A percentile compares a stretch with the other conserved stretches of the same genome.
phyloP scores from a whole-genome alignment of 2,888 invertebrate genomes.

The Folsomia manolachei region DNA sequence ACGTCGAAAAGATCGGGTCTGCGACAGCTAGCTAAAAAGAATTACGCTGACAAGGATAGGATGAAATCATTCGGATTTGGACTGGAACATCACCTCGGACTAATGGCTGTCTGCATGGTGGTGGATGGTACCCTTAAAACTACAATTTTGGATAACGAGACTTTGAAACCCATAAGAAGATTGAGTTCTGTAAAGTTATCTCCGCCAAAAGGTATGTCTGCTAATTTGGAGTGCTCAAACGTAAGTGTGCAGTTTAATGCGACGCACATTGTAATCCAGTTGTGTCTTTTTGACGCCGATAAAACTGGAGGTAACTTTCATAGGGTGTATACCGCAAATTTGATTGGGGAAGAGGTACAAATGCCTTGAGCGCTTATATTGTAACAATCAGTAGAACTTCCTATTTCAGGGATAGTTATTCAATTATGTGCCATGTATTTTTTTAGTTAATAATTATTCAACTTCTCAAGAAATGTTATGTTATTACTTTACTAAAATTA shows the following conservation, averaged over 20 bases:
- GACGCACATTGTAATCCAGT: not conserved
- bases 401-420: too few relatives aligned
- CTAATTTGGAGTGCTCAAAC: not conserved
- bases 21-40: not conserved
- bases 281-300: not conserved
- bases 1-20: not conserved
- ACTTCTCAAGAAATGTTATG: too few relatives aligned
- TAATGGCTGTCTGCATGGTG: not conserved
- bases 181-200: not conserved
- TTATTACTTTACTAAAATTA: too few relatives aligned
- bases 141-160: not conserved
- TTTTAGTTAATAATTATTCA: too few relatives aligned
- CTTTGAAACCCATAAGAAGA: not conserved
- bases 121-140: not conserved
- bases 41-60: not conserved
- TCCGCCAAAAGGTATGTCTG: not conserved
- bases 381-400: too few relatives aligned
- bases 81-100: not conserved
- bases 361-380: too few relatives aligned
- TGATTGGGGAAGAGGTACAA: not conserved
- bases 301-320: not conserved
- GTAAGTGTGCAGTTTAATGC: not conserved
- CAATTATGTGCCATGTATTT: too few relatives aligned
- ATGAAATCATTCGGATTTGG: not conserved
- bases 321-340: not conserved